Evolutionary conservation across 2,888 invertebrate species (phyloP), one percentile per base, ranked within the genome.

Genomic region (Uropetala carovei): DNA sequence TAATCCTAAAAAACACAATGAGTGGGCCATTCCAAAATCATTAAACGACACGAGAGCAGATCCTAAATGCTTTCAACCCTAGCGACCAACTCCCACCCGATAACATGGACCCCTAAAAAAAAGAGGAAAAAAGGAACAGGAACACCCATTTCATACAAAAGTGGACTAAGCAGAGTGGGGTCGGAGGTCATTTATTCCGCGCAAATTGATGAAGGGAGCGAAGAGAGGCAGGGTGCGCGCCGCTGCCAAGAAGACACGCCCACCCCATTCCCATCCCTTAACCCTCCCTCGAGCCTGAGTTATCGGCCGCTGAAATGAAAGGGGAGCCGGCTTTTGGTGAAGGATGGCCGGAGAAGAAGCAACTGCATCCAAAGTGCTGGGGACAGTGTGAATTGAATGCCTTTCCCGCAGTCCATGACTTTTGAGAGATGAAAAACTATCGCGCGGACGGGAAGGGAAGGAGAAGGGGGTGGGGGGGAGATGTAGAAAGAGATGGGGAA

Each of bases 301-400:
- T 75, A 75, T 75, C 75, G 75, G 75, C 75, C 27, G 27, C 75
- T 27, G 22, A 75, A 75, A 75, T 75, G 75, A 75, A 75, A 27
- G 27, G 75, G 75, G 75, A 75, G 27, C 22, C 75, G 75, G 57
- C 22, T 16, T n/a, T 83, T 16, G 83, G 83, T 83, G 43, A 57
- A 85, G 85, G 85, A 85, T 85, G 57, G 58, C 85, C 85, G 3
- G 5, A 57, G 58, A 22, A 58, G 57, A 22, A 56, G 56, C 85
- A 58, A 85, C 85, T 85, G 85, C 85, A 85, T 85, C 58, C 85
- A 85, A 85, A 85, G 58, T 58, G 85, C 10, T n/a, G 56, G 16
- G 56, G 68, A 68, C 68, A 8, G 75, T 27, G 75, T 75, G 75
- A 75, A 75, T 75, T 75, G 75, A 75, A 75, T 27, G 75, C 75